Percentiles rank a stretch among this genome's conserved stretches.
Evolutionary conservation across 2,888 invertebrate species (phyloP).

Genomic region (Agrenia bidenticulata): DNA sequence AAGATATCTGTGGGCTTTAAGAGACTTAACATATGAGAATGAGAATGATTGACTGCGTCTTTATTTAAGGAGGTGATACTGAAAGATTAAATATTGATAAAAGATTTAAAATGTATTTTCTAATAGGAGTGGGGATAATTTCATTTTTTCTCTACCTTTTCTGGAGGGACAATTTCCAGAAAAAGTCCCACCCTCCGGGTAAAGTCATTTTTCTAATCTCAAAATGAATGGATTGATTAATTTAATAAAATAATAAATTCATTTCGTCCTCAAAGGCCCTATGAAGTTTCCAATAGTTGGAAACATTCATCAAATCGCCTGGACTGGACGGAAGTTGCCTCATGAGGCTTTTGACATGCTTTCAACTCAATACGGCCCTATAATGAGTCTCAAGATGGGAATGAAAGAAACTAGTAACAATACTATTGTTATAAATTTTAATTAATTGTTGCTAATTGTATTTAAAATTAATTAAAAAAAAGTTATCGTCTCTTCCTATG

Average conservation of each 20-base stretch:
- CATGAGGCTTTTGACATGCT: conserved; percentile 21
- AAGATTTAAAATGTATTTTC: too few relatives aligned
- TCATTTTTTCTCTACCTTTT: neutral
- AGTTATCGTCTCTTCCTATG: conserved; percentile 24
- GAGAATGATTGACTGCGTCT: too few relatives aligned
- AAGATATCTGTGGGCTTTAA: too few relatives aligned
- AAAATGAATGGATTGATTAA: too few relatives aligned
- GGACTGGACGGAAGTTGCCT: conserved; percentile 8
- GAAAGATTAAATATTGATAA: too few relatives aligned
- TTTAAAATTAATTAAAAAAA: too few relatives aligned
- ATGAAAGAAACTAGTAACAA: conserved; percentile 16
- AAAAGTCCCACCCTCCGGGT: neutral
- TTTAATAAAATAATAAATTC: too few relatives aligned
- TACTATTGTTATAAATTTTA: too few relatives aligned
- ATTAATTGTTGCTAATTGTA: too few relatives aligned
- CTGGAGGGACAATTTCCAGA: neutral
- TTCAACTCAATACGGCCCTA: conserved; percentile 22
- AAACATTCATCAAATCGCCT: conserved; percentile 24
- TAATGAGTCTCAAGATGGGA: conserved; percentile 27
- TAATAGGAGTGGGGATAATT: too few relatives aligned
- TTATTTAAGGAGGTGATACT: too few relatives aligned
- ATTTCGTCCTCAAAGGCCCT: conserved; percentile 19
- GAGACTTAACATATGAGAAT: too few relatives aligned
- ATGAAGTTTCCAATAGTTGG: conserved; percentile 21
- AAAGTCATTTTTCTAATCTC: neutral